These are phyloP conservation scores for Choloepus hoffmanni DNA, from an alignment of 2,113 vertebrate species.

Conservation along the genomic window DNA sequence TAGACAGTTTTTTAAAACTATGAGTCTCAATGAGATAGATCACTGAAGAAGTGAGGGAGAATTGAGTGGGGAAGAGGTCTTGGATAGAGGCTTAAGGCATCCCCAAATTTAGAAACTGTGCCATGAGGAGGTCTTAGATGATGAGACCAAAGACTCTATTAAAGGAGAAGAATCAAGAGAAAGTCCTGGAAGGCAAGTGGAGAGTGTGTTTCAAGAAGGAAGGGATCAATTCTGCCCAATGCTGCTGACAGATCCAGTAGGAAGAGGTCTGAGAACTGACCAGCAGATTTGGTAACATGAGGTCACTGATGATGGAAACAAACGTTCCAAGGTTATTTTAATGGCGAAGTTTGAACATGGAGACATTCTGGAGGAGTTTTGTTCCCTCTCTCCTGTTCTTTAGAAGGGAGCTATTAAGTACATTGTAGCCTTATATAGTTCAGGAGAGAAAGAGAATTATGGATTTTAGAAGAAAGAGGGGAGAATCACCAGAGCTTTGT, in stretches of 20 bases:
- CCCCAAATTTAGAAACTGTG: neutral
- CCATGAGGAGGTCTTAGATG: neutral
- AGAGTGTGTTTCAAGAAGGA: neutral
- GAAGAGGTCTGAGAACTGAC: neutral
- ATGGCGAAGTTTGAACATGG: neutral
- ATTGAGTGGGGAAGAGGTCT: neutral
- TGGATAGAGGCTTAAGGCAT: neutral
- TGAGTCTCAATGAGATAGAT: neutral
- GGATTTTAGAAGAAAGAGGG: fast-evolving
- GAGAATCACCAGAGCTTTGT: neutral
- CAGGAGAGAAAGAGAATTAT: neutral
- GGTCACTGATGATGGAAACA: neutral
- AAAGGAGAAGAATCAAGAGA: neutral
- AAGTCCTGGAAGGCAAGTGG: neutral
- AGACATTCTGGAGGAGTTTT: neutral
- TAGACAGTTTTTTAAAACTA: neutral
- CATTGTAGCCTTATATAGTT: neutral
- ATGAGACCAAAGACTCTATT: neutral
- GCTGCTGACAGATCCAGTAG: neutral
- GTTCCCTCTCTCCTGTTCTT: neutral
- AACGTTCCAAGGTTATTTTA: neutral
- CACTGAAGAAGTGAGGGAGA: neutral
- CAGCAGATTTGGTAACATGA: neutral
- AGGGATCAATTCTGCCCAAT: neutral
- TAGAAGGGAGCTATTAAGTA: neutral